Evolutionary conservation across 2,888 invertebrate species (phyloP), one percentile per base, ranked within the genome.

Genomic region (Plebejus melissa): DNA sequence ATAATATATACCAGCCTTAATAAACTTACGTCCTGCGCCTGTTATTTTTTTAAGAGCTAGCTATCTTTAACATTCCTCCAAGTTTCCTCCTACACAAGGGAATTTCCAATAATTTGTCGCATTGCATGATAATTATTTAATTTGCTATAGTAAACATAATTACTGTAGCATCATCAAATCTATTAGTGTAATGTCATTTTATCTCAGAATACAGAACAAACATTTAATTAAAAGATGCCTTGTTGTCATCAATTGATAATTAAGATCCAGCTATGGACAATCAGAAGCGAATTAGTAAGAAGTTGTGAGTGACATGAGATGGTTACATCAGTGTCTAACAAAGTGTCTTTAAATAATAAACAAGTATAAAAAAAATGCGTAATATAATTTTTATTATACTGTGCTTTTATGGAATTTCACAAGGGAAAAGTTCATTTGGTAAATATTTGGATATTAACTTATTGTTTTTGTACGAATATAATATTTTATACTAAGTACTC

Each of bases 141-240:
- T 69, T 69, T 70, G 22, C 41, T 28, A 9, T 28, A 3, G 46
- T 28, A 71, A 41, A 50, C 46, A 70, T 46, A 28, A 38, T 69
- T 71, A 71, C 28, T 28, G 22, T 28, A 11, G 46, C 11, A 71
- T 50, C 71, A 82, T 80, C 82, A 79, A 84, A 83, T 82, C 83
- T 82, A 84, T 83, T 85, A 82, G 79, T 79, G 76, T 46, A 71
- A 71, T 71, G 81, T 82, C 82, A 80, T 74, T 22, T 22, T 22
- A 22, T 22, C 22, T 22, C 22, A 22, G 22, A 22, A 22, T 22
- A 22, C 22, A 22, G 22, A 22, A 22, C 22, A 22, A 22, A 22
- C 22, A 22, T 22, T 79, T 81, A 85, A 88, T 88, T 87, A 60
- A 28, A 60, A 71, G 22, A 41, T n/a, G 22, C 71, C 41, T 11